These are phyloP conservation scores for Colinus virginianus DNA, from an alignment of 2,113 vertebrate species.

Conservation along the genomic window DNA sequence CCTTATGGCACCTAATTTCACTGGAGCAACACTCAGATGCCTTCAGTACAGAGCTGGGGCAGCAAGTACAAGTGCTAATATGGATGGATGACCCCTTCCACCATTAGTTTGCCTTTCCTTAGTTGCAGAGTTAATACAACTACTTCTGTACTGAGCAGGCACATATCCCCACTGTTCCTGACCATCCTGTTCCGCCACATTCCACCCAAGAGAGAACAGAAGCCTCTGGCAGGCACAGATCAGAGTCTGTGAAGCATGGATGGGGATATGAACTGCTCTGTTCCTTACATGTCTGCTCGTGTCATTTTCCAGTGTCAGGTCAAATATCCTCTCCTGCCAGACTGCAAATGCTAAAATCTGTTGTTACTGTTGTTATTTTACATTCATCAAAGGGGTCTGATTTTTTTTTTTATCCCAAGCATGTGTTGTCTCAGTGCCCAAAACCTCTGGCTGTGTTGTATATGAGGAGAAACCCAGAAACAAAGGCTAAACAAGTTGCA, in stretches of 20 bases:
- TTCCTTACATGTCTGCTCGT: not conserved
- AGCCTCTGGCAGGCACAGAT: not conserved
- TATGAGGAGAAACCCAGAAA: not conserved
- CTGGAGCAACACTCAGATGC: rapidly evolving
- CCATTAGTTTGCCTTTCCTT: rapidly evolving
- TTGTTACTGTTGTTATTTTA: not conserved
- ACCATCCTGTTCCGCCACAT: constrained; percentile 15
- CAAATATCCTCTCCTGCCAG: not conserved
- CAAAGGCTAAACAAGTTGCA: not conserved
- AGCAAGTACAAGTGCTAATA: not conserved
- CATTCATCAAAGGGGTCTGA: not conserved
- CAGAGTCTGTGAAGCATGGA: not conserved
- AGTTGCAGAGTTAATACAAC: not conserved
- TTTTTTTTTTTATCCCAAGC: not conserved
- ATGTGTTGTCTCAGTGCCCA: not conserved
- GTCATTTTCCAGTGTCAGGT: not conserved
- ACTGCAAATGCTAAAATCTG: not conserved
- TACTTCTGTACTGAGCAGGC: not conserved
- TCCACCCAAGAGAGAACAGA: not conserved
- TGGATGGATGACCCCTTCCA: not conserved
- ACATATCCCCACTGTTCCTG: not conserved
- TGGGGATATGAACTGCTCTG: not conserved
- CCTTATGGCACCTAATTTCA: not conserved
- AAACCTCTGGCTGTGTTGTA: not conserved
- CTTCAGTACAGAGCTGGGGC: not conserved